Conservation (phyloP, 2,113 vertebrate genomes). For the Butorides virescens region DNA sequence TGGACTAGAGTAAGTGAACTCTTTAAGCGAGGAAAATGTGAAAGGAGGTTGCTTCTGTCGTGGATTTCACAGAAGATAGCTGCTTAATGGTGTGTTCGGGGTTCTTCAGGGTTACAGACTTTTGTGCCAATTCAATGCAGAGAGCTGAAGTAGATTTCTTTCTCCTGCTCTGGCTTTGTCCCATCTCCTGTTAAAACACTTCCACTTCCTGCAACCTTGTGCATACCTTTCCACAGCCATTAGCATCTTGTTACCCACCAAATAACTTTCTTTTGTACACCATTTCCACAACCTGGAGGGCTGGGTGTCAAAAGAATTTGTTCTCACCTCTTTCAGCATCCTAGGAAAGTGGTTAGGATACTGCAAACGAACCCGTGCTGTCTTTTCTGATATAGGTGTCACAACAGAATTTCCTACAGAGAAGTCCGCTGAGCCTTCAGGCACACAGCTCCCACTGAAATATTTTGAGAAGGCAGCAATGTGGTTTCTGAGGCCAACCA, state of each 20-base stretch:
- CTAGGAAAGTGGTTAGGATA: neutral
- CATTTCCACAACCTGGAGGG: neutral
- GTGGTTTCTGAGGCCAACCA: neutral
- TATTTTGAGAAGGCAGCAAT: neutral
- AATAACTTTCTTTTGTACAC: neutral
- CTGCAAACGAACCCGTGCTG: slow-evolving; percentile 16
- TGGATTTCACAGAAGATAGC: neutral
- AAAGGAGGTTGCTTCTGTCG: neutral
- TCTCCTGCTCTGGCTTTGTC: neutral
- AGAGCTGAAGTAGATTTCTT: neutral
- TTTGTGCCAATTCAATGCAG: neutral
- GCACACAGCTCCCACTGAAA: neutral
- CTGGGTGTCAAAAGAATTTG: slow-evolving; percentile 17
- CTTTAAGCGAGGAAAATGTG: neutral
- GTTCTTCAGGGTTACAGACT: neutral
- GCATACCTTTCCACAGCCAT: neutral
- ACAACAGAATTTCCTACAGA: neutral
- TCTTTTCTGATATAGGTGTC: neutral
- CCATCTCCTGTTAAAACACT: neutral
- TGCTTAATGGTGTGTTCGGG: fast-evolving
- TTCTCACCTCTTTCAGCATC: neutral
- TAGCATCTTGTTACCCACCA: neutral
- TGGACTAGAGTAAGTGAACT: neutral
- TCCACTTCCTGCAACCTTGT: neutral
- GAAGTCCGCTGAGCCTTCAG: neutral